A percentile compares a stretch with the other conserved stretches of the same genome.
Evolutionary conservation across 2,797 vertebrate genomes (phyloP).

Genomic region (Sebastes itinus): DNA sequence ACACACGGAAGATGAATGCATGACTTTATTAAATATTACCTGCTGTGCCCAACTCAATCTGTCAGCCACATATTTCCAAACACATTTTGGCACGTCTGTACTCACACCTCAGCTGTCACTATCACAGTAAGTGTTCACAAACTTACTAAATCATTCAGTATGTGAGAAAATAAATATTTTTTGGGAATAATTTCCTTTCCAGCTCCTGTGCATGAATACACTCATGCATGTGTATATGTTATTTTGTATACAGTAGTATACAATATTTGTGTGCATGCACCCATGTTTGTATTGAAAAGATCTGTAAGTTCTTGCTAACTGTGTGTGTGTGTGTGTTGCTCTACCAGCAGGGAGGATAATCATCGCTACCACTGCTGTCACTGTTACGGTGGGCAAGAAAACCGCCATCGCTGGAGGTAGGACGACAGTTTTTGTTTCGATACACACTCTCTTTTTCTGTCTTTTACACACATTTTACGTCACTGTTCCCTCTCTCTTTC

Average conservation of each 20-base stretch:
- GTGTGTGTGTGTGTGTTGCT: constrained; percentile 43
- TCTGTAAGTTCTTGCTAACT: constrained; percentile 7
- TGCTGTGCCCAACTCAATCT: constrained; percentile 20
- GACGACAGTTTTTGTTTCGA: constrained; percentile 35
- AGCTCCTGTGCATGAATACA: constrained; percentile 9
- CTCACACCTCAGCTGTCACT: constrained; percentile 13
- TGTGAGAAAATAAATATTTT: not conserved
- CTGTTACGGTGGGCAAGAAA: constrained; percentile 88
- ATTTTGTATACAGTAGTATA: not conserved
- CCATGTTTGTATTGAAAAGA: not conserved
- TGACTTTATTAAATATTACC: constrained; percentile 31
- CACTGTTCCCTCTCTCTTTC: not conserved
- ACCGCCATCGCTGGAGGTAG: constrained; percentile 94
- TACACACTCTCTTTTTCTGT: not conserved
- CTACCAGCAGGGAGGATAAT: constrained; percentile 83
- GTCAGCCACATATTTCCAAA: constrained; percentile 32
- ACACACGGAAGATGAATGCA: constrained; percentile 10
- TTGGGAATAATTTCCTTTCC: not conserved
- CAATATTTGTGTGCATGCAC: not conserved
- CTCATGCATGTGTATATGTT: constrained; percentile 16
- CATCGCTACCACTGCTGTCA: constrained; percentile 88
- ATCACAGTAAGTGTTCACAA: not conserved
- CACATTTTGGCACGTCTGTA: constrained; percentile 16
- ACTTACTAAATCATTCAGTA: not conserved
- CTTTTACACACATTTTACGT: not conserved